Conservation (phyloP, 1,140 invertebrate species). For the Aphelinus certus region DNA sequence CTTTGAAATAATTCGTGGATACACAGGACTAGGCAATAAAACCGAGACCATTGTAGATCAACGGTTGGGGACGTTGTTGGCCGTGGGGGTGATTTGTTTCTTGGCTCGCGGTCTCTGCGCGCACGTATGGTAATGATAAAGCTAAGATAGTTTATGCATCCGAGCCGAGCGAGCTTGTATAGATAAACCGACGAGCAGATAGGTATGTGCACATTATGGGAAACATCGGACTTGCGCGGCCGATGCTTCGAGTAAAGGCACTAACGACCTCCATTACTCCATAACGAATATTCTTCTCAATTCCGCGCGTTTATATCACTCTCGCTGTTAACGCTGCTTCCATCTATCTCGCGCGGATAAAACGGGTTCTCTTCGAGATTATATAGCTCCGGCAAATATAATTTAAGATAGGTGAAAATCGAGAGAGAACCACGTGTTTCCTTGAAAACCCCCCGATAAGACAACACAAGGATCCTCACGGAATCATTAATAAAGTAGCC, state of each 20-base stretch:
- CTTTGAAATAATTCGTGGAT: not conserved
- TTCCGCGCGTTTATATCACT: conserved; percentile 44
- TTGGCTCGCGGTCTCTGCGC: conserved; percentile 47
- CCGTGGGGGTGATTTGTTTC: conserved; percentile 49
- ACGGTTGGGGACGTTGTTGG: not conserved
- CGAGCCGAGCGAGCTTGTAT: conserved; percentile 8
- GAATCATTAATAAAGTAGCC: no score
- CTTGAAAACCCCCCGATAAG: no score
- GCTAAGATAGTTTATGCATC: conserved; percentile 50
- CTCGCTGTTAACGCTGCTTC: no score
- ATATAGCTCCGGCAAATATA: no score
- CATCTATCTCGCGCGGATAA: no score
- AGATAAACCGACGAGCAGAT: conserved; percentile 1
- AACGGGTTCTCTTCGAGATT: no score
- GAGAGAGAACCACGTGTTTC: conserved; percentile 4
- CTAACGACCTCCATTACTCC: conserved; percentile 48
- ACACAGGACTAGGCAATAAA: no score
- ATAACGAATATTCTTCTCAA: conserved; percentile 27
- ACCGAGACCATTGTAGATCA: no score
- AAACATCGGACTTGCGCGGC: conserved; percentile 44
- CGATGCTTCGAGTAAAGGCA: not conserved
- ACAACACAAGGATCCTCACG: no score
- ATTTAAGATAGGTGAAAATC: no score
- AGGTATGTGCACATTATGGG: conserved; percentile 50
- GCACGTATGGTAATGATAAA: conserved; percentile 49